Base-by-base conservation (phyloP, 2,113 vertebrate genomes). In the Mus pahari region DNA sequence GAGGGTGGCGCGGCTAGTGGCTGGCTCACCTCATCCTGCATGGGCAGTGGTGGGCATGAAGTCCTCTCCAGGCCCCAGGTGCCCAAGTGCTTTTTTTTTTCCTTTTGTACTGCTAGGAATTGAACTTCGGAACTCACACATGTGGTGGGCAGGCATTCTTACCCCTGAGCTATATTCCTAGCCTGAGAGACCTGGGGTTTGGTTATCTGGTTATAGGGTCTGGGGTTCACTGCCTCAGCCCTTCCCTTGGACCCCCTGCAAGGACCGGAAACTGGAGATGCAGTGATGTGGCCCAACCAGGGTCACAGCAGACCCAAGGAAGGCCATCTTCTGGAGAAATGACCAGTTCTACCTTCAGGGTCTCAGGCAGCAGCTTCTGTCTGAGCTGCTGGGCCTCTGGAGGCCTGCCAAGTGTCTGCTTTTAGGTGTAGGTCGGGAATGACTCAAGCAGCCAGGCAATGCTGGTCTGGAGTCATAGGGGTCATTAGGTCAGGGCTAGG, bases 21-120 rank as follows among this genome's bases (percentile, higher is more conserved):
- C 97, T 99, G 99, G 17, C 98, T 98, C 0, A 98, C 98, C 96
- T 98, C 99, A 87, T 99, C 99, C 99, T 99, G 94, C 6, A 3
- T 1, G 11, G 79, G 91, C 7, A 70, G 50, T 62, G 86, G 28
- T 0, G 12, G 45, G 17, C 42, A 39, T 64, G 64, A 87, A 87
- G 20, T 53, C 33, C 84, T 70, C 71, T 64, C 64, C 62, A 71
- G 84, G 66, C 20, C 48, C 90, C 60, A 36, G 19, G 0, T 31
- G 22, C 74, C 53, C 60, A 79, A 50, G 62, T 11, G 7, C 28
- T 42, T 39, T 50, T 17, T 6, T 16, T 55, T 79, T 55, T 17
- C 13, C 62, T 82, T 62, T 62, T 42, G 13, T 64, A 1, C 19
- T 86, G 42, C 12, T 86, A 31, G 39, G 83, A 68, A 20, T 36